phyloP scores from a whole-genome alignment of 2,113 vertebrate genomes.

The Ariopsis seemanni region DNA sequence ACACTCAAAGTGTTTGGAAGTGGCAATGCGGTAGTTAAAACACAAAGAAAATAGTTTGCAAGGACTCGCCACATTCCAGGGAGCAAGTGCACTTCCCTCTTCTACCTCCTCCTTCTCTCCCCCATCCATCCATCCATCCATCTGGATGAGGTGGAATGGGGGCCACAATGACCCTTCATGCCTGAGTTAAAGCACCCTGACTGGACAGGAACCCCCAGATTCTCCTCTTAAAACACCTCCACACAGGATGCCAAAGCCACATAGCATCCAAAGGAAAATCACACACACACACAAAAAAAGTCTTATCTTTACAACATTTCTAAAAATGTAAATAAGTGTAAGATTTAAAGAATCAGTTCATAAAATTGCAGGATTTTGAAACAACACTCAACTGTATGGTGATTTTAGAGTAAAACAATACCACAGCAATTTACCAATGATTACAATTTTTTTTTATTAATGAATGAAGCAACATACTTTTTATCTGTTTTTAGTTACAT shows the following conservation, averaged over 20 bases:
- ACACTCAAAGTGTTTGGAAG: conserved; percentile 57
- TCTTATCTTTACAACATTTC: not conserved
- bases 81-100: conserved; percentile 44
- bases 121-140: conserved; percentile 4
- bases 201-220: not conserved
- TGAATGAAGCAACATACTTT: not conserved
- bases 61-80: conserved; percentile 70
- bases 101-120: not conserved
- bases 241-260: not conserved
- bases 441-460: not conserved
- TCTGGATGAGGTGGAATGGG: conserved; percentile 10
- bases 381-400: not conserved
- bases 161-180: conserved; percentile 48
- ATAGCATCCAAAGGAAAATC: not conserved
- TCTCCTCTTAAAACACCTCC: conserved; percentile 24
- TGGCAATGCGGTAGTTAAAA: conserved; percentile 53
- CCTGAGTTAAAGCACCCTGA: conserved; percentile 37
- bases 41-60: conserved; percentile 72
- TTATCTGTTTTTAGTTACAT: not conserved
- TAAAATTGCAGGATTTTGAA: not conserved
- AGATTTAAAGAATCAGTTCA: not conserved
- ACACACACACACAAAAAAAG: not conserved
- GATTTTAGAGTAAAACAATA: not conserved
- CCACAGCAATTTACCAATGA: not conserved
- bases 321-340: not conserved